Evolutionary conservation across 2,888 invertebrate species (phyloP).

Genomic region (Cinara cedri): DNA sequence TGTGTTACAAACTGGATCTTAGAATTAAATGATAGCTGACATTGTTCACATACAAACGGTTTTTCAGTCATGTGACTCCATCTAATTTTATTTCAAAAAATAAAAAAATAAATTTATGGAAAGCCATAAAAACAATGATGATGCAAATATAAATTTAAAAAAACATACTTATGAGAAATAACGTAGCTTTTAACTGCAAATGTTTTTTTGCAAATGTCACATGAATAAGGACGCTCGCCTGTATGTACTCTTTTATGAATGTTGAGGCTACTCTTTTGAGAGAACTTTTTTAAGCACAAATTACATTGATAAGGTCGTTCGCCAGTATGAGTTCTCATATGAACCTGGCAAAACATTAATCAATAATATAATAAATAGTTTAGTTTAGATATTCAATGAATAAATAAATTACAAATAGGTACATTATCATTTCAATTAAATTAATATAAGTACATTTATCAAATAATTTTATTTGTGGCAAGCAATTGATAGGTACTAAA

Average conservation of each 20-base stretch:
- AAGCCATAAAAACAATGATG: conserved; percentile 22
- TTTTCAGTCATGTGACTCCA: conserved; percentile 82
- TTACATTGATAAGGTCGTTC: conserved; percentile 78
- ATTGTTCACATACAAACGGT: conserved; percentile 74
- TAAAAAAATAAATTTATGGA: conserved; percentile 9
- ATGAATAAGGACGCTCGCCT: conserved; percentile 78
- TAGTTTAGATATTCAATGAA: too few species aligned
- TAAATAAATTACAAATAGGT: too few species aligned
- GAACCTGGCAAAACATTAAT: conserved; percentile 66
- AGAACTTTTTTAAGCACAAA: conserved; percentile 77
- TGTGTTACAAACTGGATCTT: conserved; percentile 78
- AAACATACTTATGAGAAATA: conserved; percentile 72
- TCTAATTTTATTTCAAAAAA: conserved; percentile 62
- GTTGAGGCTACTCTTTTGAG: conserved; percentile 81
- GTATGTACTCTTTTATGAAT: conserved; percentile 82
- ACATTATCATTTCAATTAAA: too few species aligned
- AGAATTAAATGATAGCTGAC: conserved; percentile 76
- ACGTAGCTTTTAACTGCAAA: conserved; percentile 83
- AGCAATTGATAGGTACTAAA: too few species aligned
- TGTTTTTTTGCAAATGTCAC: conserved; percentile 79
- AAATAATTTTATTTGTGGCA: too few species aligned
- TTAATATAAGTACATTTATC: too few species aligned
- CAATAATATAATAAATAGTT: not conserved
- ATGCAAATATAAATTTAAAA: too few species aligned
- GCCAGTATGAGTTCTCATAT: conserved; percentile 79